These are phyloP conservation scores for Ischnus inquisitorius DNA, from an alignment of 2,888 invertebrate genomes.

Conservation along the genomic window DNA sequence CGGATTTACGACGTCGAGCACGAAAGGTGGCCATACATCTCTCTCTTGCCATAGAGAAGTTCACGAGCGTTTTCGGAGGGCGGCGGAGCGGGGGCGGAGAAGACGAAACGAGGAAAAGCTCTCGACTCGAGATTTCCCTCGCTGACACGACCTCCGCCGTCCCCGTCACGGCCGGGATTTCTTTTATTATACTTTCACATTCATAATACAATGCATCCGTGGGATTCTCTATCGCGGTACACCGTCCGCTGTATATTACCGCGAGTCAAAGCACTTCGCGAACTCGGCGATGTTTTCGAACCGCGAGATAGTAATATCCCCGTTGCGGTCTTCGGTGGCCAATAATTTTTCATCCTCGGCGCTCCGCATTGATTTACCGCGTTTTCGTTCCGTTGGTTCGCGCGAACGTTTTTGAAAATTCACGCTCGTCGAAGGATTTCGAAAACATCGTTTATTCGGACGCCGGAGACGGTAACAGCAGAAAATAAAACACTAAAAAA, in stretches of 20 bases:
- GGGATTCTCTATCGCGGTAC: not conserved
- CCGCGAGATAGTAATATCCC: no score
- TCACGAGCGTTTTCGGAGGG: slow-evolving; percentile 38
- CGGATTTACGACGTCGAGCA: slow-evolving; percentile 30
- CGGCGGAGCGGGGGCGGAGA: not conserved
- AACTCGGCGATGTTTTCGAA: not conserved
- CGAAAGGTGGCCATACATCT: slow-evolving; percentile 5
- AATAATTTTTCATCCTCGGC: no score
- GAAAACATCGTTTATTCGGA: no score
- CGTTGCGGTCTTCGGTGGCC: no score
- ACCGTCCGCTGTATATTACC: not conserved
- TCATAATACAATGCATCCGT: slow-evolving; percentile 13
- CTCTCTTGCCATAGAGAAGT: slow-evolving; percentile 16
- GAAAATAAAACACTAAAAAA: no score
- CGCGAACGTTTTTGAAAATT: no score
- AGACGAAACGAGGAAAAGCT: slow-evolving; percentile 19
- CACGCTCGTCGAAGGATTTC: no score
- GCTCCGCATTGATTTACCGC: no score
- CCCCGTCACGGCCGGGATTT: not conserved
- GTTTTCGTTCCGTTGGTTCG: no score
- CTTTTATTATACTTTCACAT: slow-evolving; percentile 33
- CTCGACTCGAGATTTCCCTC: slow-evolving; percentile 49
- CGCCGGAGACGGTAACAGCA: no score
- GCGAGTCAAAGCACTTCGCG: not conserved
- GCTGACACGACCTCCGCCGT: slow-evolving; percentile 17